These are phyloP conservation scores for Chromis chromis DNA, from an alignment of 2,797 vertebrate species.

Conservation along the genomic window DNA sequence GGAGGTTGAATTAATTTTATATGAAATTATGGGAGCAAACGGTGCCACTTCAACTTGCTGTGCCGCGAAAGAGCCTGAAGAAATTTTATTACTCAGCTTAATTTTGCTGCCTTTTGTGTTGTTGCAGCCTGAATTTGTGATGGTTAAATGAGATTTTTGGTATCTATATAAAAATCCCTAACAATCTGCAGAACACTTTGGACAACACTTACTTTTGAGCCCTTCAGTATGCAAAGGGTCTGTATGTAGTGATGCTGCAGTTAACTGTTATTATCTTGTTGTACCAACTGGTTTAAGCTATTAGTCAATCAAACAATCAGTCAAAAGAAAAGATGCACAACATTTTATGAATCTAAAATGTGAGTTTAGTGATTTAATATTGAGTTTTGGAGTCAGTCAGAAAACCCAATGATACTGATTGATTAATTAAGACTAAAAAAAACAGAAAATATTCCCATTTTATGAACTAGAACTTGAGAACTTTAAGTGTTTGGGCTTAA, in stretches of 20 bases:
- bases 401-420: background rate
- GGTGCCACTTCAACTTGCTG: conserved; percentile 8
- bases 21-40: conserved; percentile 28
- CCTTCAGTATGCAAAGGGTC: background rate
- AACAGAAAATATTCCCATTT: background rate
- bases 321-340: background rate
- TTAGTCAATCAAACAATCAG: background rate
- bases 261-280: background rate
- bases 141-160: background rate
- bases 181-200: background rate
- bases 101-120: conserved; percentile 7
- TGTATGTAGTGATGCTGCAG: background rate
- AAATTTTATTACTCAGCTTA: background rate
- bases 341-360: background rate
- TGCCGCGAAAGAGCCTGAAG: conserved; percentile 12
- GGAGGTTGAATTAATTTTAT: conserved; percentile 38
- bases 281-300: background rate
- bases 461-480: background rate
- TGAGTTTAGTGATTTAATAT: background rate
- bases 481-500: background rate
- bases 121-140: background rate
- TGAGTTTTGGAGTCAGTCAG: background rate
- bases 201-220: background rate
- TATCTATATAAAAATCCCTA: background rate
- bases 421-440: background rate